A percentile compares a stretch with the other conserved stretches of the same genome.
Conservation (phyloP, 2,113 vertebrate species). For the Psophia crepitans region DNA sequence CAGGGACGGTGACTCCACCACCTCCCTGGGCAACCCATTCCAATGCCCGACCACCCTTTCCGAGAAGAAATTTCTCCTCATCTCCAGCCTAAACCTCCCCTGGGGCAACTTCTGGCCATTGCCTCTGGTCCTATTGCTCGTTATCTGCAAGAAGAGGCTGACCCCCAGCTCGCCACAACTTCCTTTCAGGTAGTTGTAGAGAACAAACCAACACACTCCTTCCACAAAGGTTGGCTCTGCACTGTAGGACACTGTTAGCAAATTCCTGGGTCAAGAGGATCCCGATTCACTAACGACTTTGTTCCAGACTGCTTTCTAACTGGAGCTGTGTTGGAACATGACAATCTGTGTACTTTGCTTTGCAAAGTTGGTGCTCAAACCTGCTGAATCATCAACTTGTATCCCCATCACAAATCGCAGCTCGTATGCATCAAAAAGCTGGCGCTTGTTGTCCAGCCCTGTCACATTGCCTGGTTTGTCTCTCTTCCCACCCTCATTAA, state of each 20-base stretch:
- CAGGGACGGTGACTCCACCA: too few species aligned
- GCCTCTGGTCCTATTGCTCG: too few species aligned
- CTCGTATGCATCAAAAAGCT: fast-evolving
- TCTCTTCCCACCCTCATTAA: background rate
- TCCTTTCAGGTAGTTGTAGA: too few species aligned
- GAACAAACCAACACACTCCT: fast-evolving
- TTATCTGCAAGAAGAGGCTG: too few species aligned
- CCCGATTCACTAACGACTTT: fast-evolving
- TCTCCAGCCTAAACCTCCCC: too few species aligned
- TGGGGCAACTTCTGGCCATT: too few species aligned
- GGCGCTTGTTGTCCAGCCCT: background rate
- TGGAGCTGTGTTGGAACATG: too few species aligned
- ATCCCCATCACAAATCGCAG: background rate
- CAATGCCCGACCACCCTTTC: too few species aligned
- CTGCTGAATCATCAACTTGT: fast-evolving
- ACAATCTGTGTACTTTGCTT: background rate
- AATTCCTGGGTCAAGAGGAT: background rate
- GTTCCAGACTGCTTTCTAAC: background rate
- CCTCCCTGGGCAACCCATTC: too few species aligned
- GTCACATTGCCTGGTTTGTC: background rate
- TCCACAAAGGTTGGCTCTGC: background rate
- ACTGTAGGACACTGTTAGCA: fast-evolving
- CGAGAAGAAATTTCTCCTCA: too few species aligned
- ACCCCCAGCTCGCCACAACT: too few species aligned
- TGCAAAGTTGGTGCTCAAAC: background rate